A percentile compares a stretch with the other conserved stretches of the same genome.
Conservation (phyloP, 2,888 invertebrate species). For the Bimastos eiseni region DNA sequence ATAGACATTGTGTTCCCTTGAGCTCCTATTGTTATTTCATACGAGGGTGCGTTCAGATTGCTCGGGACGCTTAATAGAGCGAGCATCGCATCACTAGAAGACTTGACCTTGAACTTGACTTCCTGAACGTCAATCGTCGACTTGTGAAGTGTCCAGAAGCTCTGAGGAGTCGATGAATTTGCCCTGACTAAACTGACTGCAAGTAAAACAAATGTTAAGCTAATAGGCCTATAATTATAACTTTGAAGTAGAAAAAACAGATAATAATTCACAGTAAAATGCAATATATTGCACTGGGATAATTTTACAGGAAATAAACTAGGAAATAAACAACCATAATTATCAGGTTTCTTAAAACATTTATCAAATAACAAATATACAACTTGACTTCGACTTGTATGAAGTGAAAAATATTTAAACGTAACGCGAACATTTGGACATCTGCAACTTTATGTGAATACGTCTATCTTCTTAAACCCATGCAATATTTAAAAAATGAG, state of each 20-base stretch:
- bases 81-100: conserved; percentile 25
- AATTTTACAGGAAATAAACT: no score
- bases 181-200: neutral
- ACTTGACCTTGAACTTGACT: conserved; percentile 24
- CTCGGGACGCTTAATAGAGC: conserved; percentile 19
- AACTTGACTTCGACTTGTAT: neutral
- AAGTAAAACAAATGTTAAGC: neutral
- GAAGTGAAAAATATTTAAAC: neutral
- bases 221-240: neutral
- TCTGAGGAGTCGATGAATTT: neutral
- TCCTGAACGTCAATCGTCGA: conserved; percentile 25
- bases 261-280: neutral
- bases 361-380: neutral
- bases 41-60: conserved; percentile 22
- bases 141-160: conserved; percentile 17
- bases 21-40: conserved; percentile 28
- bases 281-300: neutral
- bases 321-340: no score
- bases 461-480: neutral
- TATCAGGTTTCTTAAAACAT: neutral
- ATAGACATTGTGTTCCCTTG: conserved; percentile 22
- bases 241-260: neutral
- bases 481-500: neutral
- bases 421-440: neutral
- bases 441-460: neutral